Conservation (phyloP, 2,888 invertebrate species). For the Drosophila ustulata region DNA sequence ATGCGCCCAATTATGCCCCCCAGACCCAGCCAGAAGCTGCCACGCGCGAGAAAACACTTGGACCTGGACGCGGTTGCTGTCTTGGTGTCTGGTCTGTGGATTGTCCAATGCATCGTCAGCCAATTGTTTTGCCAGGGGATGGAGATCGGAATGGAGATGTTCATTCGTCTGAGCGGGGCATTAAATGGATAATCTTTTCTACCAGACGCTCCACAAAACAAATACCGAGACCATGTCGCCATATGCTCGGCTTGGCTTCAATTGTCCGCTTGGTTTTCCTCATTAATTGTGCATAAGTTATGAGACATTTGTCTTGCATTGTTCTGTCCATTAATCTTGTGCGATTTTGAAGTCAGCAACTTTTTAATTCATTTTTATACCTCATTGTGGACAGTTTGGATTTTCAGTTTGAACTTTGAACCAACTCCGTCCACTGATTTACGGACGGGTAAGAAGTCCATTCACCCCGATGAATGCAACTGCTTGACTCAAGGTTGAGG, state of each 20-base stretch:
- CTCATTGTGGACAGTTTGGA: background rate
- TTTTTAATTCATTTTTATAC: background rate
- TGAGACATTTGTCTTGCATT: background rate
- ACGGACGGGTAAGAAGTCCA: background rate
- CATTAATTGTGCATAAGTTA: background rate
- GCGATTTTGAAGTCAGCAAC: no score
- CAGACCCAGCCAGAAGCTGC: constrained; percentile 8
- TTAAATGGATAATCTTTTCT: constrained; percentile 34
- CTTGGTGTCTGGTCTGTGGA: no score
- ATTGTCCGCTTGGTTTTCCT: constrained; percentile 1
- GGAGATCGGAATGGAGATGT: background rate
- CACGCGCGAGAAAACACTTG: constrained; percentile 13
- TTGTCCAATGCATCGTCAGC: background rate
- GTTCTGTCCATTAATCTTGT: background rate
- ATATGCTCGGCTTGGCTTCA: background rate
- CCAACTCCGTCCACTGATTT: background rate
- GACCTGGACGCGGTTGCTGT: background rate
- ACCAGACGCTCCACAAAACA: background rate
- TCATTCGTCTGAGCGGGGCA: constrained; percentile 28
- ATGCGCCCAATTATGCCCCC: constrained; percentile 46
- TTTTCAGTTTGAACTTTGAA: background rate
- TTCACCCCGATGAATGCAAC: background rate
- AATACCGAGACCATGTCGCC: background rate
- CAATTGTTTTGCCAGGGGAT: background rate
- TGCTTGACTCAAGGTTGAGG: background rate